Base-by-base conservation (phyloP, 1,140 invertebrate species). In the Papilio dardanus region DNA sequence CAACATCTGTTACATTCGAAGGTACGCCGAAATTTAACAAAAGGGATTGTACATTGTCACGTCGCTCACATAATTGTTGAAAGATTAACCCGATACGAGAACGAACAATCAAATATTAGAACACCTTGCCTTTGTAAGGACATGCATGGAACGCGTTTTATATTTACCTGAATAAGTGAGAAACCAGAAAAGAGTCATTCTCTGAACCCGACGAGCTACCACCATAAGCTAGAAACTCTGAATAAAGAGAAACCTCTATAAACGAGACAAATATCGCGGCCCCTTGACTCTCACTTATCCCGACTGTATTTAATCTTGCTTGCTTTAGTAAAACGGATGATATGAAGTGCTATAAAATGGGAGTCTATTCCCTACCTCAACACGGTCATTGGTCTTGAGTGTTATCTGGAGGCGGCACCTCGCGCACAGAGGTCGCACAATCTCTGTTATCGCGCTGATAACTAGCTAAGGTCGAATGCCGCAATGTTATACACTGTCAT, bases 31-130 rank as follows among this genome's bases (percentile, higher is more conserved):
- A 79, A 79, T 84, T 42, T 79, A 74, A 79, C 80, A 91, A 90
- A 89, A 88, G 82, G 50, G 14, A 69, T 42, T 69, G 50, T 76
- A 77, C 80, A 86, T 89, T 90, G 88, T 93, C 82, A 77, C 78
- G 69, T 77, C 76, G 80, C 76, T 80, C 83, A 88, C 85, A 86
- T 90, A 87, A 91, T 88, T 87, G 88, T 88, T 81, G 83, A 82
- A 86, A 91, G 89, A 92, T 93, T 92, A 93, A 92, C 92, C 89
- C 88, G 90, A 91, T 91, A 89, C 81, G 79, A 80, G 71, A 74
- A 80, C 74, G 66, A 75, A 87, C 83, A 90, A 90, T 89, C 81
- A 80, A 82, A 85, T 54, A 54, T 81, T 81, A 76, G 84, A 88
- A 88, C 90, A 92, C 89, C 91, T 92, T 93, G 84, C 85, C 74